These are phyloP conservation scores for Atta cephalotes DNA, from an alignment of 1,140 invertebrate species.

Conservation along the genomic window DNA sequence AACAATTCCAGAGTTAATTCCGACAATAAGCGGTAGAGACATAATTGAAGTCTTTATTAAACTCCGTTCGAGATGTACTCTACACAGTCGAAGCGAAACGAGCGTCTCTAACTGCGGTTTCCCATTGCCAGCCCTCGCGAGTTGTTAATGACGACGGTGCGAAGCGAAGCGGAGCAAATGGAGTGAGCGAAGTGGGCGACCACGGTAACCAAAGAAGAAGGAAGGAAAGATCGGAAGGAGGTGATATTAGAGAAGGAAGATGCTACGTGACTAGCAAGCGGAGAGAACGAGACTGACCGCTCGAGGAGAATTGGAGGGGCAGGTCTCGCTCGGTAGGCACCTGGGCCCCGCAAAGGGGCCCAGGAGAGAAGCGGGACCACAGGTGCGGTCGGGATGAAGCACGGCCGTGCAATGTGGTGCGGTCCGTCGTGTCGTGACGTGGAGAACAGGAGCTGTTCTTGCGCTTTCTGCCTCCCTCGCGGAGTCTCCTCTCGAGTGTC, in stretches of 20 bases:
- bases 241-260: not conserved
- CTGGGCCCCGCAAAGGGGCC: conserved; percentile 43
- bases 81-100: not conserved
- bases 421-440: conserved; percentile 54
- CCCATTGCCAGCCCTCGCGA: not conserved
- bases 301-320: conserved; percentile 59
- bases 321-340: conserved; percentile 7
- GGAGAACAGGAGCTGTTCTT: conserved; percentile 29
- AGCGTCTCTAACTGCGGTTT: not conserved
- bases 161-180: not conserved
- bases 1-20: conserved; percentile 13
- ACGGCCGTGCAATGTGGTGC: conserved; percentile 63
- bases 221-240: conserved; percentile 30
- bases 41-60: conserved; percentile 8
- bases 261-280: not conserved
- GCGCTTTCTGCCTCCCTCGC: not conserved
- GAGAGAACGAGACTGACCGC: conserved; percentile 28
- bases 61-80: not conserved
- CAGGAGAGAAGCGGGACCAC: conserved; percentile 69
- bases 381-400: conserved; percentile 74
- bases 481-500: not conserved
- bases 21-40: not conserved
- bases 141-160: conserved; percentile 21
- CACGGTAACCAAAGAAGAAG: not conserved
- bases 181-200: not conserved